Evolutionary conservation across 2,888 invertebrate genomes (phyloP), one percentile per base, ranked within the genome.

Genomic region (Platycnemis pennipes): DNA sequence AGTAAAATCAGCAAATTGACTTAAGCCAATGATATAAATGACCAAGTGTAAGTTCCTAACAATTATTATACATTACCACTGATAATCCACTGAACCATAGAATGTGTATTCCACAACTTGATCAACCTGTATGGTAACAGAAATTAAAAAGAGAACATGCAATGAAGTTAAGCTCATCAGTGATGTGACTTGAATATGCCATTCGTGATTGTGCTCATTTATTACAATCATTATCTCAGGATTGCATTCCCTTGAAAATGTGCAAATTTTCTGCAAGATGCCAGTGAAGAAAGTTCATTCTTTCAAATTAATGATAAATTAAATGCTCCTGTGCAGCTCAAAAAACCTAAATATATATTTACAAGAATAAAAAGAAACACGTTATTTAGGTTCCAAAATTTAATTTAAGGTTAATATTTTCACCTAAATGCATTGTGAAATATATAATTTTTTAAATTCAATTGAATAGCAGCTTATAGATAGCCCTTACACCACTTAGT

Each of bases 171-270:
- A 69, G 91, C 91, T 13, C n/a, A 13, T 91, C 13, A 69, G 45
- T 91, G 63, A 69, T 69, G 91, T 63, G 63, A 69, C n/a, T 69
- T 42, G 63, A 44, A 91, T 37, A 91, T 69, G 37, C 91, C 63
- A 69, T n/a, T 45, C 16, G 91, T 91, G 63, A 91, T 26, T n/a
- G 91, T 91, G 91, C 91, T 91, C 7, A 26, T 11, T 46, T 37
- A 63, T 26, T 26, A 91, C 26, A 44, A 69, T 44, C 0, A 63
- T 56, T 69, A 69, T 63, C 22, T 45, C 45, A 26, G 22, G 22
- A 19, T 45, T 56, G 91, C 91, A 91, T 91, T 91, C 63, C n/a
- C 26, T 19, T 69, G 89, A 42, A n/a, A n/a, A 16, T 63, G 91
- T 91, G 91, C 91, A 22, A 26, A 11, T 44, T 42, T 63, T 91